phyloP scores from a whole-genome alignment of 2,888 invertebrate species.

The Aporophyla nigra region DNA sequence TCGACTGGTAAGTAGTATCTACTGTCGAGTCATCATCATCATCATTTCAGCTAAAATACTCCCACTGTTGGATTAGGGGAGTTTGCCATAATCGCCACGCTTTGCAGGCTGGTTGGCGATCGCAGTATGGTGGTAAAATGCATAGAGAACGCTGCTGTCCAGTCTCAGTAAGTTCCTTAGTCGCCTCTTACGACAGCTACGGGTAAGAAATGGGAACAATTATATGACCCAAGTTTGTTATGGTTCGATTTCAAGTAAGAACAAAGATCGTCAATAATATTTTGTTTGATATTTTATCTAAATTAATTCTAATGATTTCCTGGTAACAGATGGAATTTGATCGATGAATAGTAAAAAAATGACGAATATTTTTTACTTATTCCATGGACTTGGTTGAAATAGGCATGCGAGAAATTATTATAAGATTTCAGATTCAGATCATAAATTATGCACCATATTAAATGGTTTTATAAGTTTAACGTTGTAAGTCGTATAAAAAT shows the following conservation, averaged over 20 bases:
- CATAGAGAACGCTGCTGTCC: too few relatives aligned
- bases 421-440: not conserved
- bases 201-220: not conserved
- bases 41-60: too few relatives aligned
- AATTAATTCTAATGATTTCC: conserved; percentile 16
- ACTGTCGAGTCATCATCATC: too few relatives aligned
- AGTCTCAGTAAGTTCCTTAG: too few relatives aligned
- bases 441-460: not conserved
- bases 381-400: not conserved
- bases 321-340: conserved; percentile 8
- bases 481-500: not conserved
- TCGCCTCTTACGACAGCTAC: too few relatives aligned
- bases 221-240: not conserved
- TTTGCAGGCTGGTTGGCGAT: too few relatives aligned
- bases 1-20: not conserved
- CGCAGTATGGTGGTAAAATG: too few relatives aligned
- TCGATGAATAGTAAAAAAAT: conserved; percentile 10
- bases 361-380: not conserved
- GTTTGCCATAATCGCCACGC: too few relatives aligned
- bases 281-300: not conserved
- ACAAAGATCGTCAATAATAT: not conserved
- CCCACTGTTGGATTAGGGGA: too few relatives aligned
- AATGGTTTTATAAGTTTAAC: not conserved
- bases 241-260: not conserved
- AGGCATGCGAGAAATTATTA: not conserved